Conservation (phyloP, 2,797 vertebrate genomes). For the Valencia hispanica region DNA sequence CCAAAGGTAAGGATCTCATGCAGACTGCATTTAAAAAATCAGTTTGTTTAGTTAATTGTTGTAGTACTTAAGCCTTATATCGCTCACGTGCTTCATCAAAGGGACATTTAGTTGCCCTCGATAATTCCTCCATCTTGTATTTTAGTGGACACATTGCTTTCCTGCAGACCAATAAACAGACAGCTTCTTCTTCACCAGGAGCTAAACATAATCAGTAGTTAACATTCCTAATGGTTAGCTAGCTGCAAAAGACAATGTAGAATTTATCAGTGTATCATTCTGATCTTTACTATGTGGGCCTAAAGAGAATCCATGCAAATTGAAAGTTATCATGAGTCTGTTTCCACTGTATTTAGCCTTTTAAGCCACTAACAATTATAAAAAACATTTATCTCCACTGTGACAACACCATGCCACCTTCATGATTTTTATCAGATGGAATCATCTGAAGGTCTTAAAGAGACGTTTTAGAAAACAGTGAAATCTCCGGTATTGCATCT, state of each 20-base stretch:
- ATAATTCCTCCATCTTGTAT: neutral
- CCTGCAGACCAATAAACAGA: neutral
- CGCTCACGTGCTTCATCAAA: neutral
- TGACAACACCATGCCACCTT: neutral
- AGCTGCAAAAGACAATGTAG: neutral
- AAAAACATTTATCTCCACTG: neutral
- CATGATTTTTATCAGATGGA: neutral
- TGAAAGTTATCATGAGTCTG: neutral
- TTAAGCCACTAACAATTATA: neutral
- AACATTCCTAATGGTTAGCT: neutral
- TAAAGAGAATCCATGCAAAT: neutral
- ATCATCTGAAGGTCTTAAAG: neutral
- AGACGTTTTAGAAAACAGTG: neutral
- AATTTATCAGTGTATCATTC: neutral
- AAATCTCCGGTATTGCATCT: neutral
- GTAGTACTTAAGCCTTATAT: neutral
- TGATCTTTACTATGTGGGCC: neutral
- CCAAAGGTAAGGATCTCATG: constrained; percentile 78
- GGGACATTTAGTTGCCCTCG: neutral
- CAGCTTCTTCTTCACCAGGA: neutral
- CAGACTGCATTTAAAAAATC: neutral
- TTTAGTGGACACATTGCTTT: neutral
- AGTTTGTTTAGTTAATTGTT: neutral
- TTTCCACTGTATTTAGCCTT: neutral
- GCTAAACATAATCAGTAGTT: neutral